Percentiles rank a stretch among this genome's conserved stretches.
These are phyloP conservation scores for Nerophis lumbriciformis DNA, from an alignment of 2,113 vertebrate genomes.

Conservation along the genomic window DNA sequence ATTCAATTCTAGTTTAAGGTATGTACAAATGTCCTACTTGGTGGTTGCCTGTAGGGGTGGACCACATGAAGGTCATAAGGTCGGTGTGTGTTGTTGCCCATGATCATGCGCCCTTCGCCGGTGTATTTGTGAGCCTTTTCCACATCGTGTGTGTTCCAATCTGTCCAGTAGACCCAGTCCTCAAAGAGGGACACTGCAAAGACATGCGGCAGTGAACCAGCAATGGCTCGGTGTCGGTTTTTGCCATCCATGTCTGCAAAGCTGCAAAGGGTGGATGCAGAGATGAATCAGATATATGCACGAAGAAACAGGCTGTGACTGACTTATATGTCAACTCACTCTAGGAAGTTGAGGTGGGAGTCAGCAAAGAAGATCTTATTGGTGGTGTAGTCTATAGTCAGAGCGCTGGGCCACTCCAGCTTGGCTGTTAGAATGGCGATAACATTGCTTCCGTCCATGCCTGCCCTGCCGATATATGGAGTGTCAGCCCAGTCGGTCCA, in stretches of 20 bases:
- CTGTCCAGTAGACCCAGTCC: constrained; percentile 69
- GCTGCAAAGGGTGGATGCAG: constrained; percentile 25
- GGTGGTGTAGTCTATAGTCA: constrained; percentile 70
- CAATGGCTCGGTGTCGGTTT: constrained; percentile 63
- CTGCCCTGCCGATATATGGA: constrained; percentile 64
- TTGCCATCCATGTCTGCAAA: constrained; percentile 68
- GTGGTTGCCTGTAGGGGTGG: constrained; percentile 68
- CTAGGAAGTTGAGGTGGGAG: constrained; percentile 65
- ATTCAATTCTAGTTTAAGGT: not conserved
- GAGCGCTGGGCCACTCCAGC: constrained; percentile 65
- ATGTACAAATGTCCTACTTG: constrained; percentile 34
- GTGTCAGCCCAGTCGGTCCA: constrained; percentile 67
- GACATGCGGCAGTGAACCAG: constrained; percentile 62
- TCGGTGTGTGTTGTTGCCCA: constrained; percentile 71
- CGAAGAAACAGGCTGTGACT: not conserved
- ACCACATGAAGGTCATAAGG: constrained; percentile 63
- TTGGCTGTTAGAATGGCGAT: constrained; percentile 64
- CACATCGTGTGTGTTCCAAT: constrained; percentile 68
- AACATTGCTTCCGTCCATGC: constrained; percentile 63
- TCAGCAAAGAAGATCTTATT: constrained; percentile 71
- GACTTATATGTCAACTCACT: constrained; percentile 48
- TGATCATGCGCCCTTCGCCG: constrained; percentile 52
- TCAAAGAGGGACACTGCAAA: constrained; percentile 65
- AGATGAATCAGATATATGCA: not conserved
- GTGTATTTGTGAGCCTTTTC: constrained; percentile 71